phyloP scores from a whole-genome alignment of 2,113 vertebrate species.

The Echinops telfairi region DNA sequence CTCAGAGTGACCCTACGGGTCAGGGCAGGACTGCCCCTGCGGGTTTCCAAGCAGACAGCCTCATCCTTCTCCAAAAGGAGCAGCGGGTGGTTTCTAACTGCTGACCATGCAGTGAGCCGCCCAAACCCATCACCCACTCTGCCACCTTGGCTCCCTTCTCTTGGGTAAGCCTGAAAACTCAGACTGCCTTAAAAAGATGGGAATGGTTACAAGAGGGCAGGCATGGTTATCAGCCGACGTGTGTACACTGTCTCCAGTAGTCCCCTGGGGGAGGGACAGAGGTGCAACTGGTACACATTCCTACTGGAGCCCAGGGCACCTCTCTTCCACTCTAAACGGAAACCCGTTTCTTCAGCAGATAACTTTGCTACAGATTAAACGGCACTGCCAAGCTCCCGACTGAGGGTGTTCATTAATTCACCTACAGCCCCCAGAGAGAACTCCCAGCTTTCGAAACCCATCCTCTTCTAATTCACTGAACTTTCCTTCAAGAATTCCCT shows the following conservation, averaged over 20 bases:
- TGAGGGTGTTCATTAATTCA: constrained; percentile 17
- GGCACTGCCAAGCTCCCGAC: not conserved
- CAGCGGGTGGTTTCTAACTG: too few species aligned
- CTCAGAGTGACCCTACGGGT: too few species aligned
- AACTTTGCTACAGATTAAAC: not conserved
- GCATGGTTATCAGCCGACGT: not conserved
- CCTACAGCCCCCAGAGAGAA: not conserved
- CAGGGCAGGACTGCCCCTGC: too few species aligned
- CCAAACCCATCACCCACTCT: too few species aligned
- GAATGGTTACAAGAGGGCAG: not conserved
- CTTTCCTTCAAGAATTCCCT: constrained; percentile 67
- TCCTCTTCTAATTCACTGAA: constrained; percentile 65
- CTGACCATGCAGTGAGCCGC: too few species aligned
- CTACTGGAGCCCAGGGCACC: not conserved
- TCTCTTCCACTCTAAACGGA: not conserved
- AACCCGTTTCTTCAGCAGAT: not conserved
- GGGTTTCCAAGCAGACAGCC: too few species aligned
- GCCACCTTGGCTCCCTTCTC: not conserved
- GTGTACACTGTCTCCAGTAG: not conserved
- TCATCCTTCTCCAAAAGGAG: too few species aligned
- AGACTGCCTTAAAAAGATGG: not conserved
- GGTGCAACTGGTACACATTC: not conserved
- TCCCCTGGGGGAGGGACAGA: not conserved
- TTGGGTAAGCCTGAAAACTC: not conserved
- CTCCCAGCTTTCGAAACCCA: not conserved